phyloP scores from a whole-genome alignment of 2,797 vertebrate species.

The Melopsittacus undulatus region DNA sequence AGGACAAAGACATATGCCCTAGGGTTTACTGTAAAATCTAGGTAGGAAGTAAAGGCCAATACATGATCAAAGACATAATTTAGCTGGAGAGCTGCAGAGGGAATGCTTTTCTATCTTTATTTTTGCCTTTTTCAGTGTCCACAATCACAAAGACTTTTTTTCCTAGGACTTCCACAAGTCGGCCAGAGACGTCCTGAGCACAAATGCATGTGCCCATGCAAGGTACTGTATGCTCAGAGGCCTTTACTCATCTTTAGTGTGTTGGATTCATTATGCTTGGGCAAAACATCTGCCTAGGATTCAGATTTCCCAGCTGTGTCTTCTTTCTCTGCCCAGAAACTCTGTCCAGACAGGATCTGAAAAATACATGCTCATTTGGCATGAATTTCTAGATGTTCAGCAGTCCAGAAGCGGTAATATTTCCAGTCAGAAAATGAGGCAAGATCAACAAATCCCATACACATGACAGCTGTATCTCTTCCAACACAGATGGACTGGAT shows the following conservation, averaged over 20 bases:
- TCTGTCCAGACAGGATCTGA: not conserved
- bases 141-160: rapidly evolving
- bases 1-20: not conserved
- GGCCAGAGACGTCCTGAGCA: not conserved
- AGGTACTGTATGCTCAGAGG: not conserved
- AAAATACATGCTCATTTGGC: not conserved
- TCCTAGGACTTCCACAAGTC: not conserved
- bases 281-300: not conserved
- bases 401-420: not conserved
- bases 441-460: not conserved
- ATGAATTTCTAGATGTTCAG: not conserved
- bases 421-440: slow-evolving; percentile 13
- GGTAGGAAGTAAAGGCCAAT: not conserved
- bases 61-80: not conserved
- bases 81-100: not conserved
- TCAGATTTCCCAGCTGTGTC: not conserved
- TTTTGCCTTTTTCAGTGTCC: not conserved
- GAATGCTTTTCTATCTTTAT: not conserved
- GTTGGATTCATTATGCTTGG: not conserved
- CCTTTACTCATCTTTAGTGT: not conserved
- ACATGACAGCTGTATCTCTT: not conserved
- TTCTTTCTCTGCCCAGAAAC: not conserved
- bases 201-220: not conserved
- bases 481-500: not conserved
- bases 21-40: not conserved